Conservation (phyloP, 1,140 invertebrate genomes). For the Dryas iulia region DNA sequence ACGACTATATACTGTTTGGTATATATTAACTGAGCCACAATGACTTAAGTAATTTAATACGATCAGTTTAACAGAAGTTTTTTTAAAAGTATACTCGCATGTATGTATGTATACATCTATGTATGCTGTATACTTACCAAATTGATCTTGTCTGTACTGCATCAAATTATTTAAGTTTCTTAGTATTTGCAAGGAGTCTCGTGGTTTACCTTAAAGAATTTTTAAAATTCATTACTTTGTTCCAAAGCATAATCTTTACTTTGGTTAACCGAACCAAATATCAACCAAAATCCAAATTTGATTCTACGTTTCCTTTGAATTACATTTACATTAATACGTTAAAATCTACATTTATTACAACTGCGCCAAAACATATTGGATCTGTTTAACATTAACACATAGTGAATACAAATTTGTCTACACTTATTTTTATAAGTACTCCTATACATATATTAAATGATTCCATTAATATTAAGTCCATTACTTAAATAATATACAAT, state of each 20-base stretch:
- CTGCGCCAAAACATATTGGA: neutral
- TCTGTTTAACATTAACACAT: neutral
- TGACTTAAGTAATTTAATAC: too few species aligned
- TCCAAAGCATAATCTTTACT: too few species aligned
- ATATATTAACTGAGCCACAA: too few species aligned
- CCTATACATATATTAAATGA: neutral
- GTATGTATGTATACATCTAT: too few species aligned
- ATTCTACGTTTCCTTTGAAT: neutral
- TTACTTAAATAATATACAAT: neutral
- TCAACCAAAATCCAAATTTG: neutral
- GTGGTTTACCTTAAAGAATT: slow-evolving; percentile 50
- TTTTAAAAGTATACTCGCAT: too few species aligned
- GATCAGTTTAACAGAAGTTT: too few species aligned
- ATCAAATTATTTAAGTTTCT: slow-evolving; percentile 63
- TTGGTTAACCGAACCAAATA: too few species aligned
- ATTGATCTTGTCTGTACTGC: slow-evolving; percentile 60
- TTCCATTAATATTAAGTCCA: neutral
- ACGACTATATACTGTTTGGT: too few species aligned
- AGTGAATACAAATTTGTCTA: neutral
- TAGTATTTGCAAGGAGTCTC: slow-evolving; percentile 62
- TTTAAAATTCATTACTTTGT: too few species aligned
- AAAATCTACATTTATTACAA: neutral
- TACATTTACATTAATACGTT: neutral
- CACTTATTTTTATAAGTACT: neutral
- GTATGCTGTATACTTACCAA: slow-evolving; percentile 54